phyloP scores from a whole-genome alignment of 2,888 invertebrate genomes.

The Spilosoma lubricipeda region DNA sequence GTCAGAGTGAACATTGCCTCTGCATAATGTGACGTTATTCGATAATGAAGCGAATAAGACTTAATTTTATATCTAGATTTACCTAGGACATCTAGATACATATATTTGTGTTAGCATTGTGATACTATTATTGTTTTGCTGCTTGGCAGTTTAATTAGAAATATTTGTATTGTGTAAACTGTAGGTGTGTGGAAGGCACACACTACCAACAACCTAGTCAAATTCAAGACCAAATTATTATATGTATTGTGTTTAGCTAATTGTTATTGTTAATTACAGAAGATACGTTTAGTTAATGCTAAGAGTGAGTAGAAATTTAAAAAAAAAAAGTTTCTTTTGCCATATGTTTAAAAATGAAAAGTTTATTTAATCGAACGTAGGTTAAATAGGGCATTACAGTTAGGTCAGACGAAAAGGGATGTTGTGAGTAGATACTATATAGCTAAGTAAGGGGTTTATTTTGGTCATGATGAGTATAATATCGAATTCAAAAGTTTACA shows the following conservation, averaged over 20 bases:
- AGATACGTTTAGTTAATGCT: conserved; percentile 8
- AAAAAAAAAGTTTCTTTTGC: conserved; percentile 11
- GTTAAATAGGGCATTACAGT: conserved; percentile 17
- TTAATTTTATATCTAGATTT: not conserved
- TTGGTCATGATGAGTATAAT: conserved; percentile 23
- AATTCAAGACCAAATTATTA: conserved; percentile 37
- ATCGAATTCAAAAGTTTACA: conserved; percentile 26
- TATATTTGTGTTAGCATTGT: conserved; percentile 34
- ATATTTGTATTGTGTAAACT: not conserved
- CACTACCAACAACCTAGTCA: conserved; percentile 34
- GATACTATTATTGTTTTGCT: conserved; percentile 47
- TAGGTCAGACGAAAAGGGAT: conserved; percentile 30
- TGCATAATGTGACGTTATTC: conserved; percentile 4
- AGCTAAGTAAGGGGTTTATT: conserved; percentile 26
- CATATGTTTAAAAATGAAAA: conserved; percentile 5
- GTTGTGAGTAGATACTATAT: conserved; percentile 40
- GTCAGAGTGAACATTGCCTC: not conserved
- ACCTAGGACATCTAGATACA: not conserved
- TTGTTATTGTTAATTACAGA: not conserved
- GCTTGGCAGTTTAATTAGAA: conserved; percentile 54
- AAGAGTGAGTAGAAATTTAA: not conserved
- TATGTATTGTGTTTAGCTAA: not conserved
- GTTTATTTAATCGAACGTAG: conserved; percentile 14
- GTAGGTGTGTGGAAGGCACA: not conserved
- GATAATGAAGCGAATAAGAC: conserved; percentile 2